Percentiles rank a stretch among this genome's conserved stretches.
phyloP scores from a whole-genome alignment of 2,113 vertebrate genomes.

The Chamaetylas fuelleborni region DNA sequence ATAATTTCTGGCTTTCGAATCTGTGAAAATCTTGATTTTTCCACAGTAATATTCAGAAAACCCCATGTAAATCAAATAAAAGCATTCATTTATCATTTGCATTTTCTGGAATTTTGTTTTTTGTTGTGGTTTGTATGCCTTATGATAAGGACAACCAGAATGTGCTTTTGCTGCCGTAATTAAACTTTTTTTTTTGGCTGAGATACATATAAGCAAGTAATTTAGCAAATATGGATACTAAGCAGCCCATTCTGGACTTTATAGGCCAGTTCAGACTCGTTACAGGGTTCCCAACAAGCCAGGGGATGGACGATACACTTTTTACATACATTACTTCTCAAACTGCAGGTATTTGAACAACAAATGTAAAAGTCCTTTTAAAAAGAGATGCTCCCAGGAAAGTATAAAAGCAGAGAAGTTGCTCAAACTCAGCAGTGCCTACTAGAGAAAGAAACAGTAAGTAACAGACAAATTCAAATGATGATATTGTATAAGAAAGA shows the following conservation, averaged over 20 bases:
- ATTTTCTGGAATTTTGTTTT: neutral
- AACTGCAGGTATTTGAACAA: neutral
- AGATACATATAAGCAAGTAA: neutral
- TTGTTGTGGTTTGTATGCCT: neutral
- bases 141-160: neutral
- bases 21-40: neutral
- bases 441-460: neutral
- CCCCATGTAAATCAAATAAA: neutral
- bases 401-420: neutral
- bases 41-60: neutral
- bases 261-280: neutral
- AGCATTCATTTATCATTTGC: neutral
- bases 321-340: neutral
- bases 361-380: neutral
- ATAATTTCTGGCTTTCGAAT: neutral
- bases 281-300: neutral
- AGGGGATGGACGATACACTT: neutral
- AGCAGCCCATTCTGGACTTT: neutral
- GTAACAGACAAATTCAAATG: neutral
- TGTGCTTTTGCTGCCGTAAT: neutral
- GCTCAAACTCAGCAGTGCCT: neutral
- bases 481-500: neutral
- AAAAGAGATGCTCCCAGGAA: neutral
- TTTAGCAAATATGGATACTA: neutral
- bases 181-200: neutral